phyloP scores from a whole-genome alignment of 2,888 invertebrate species.

The Drosophila histrio region DNA sequence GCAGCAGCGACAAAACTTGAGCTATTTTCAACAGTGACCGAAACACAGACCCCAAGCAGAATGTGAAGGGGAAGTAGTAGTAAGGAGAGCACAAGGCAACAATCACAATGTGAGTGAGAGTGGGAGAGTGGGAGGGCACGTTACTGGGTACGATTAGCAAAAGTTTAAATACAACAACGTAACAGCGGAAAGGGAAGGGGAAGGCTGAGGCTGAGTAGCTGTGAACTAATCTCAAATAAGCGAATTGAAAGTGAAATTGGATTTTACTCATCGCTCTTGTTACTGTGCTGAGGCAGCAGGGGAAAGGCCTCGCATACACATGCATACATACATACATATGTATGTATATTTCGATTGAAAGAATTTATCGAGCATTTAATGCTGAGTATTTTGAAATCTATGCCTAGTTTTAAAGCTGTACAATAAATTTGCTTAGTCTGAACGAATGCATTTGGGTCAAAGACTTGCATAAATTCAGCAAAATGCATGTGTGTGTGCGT shows the following conservation, averaged over 20 bases:
- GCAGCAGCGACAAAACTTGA: constrained; percentile 33
- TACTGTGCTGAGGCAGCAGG: constrained; percentile 5
- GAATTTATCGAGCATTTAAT: constrained; percentile 19
- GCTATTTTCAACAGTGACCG: constrained; percentile 57
- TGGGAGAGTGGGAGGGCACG: not conserved
- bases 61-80: constrained; percentile 25
- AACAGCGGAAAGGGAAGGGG: not conserved
- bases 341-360: constrained; percentile 8
- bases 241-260: constrained; percentile 53
- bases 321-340: not conserved
- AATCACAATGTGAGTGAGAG: not conserved
- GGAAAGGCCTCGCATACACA: not conserved
- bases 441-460: constrained; percentile 22
- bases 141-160: constrained; percentile 38
- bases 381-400: constrained; percentile 19
- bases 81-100: constrained; percentile 24
- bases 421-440: constrained; percentile 12
- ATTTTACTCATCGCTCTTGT: constrained; percentile 19
- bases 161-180: constrained; percentile 14
- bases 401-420: constrained; percentile 7
- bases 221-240: constrained; percentile 44
- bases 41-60: constrained; percentile 40
- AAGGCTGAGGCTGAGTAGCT: not conserved
- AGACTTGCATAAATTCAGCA: constrained; percentile 6
- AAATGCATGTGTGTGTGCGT: not conserved